Conservation (phyloP, 2,797 vertebrate genomes). For the Silurus aristotelis region DNA sequence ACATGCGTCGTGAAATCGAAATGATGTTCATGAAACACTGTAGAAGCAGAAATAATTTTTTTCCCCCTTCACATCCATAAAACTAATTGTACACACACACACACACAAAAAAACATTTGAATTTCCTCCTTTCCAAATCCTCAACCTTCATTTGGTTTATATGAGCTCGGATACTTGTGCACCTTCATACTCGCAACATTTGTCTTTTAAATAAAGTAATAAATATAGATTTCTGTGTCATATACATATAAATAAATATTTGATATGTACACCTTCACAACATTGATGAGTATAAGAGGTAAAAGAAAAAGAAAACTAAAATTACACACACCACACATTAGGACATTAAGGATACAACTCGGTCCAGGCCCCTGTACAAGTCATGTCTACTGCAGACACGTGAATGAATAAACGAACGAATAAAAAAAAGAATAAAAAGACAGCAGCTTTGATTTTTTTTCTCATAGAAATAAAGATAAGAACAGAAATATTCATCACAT, state of each 20-base stretch:
- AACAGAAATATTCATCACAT: not conserved
- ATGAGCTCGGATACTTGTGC: slow-evolving; percentile 36
- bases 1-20: slow-evolving; percentile 45
- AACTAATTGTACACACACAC: slow-evolving; percentile 5
- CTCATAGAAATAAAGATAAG: slow-evolving; percentile 29
- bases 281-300: slow-evolving; percentile 48
- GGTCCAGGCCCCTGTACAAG: slow-evolving; percentile 26
- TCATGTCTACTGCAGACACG: slow-evolving; percentile 25
- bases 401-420: slow-evolving; percentile 13
- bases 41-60: slow-evolving; percentile 45
- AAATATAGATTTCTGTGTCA: slow-evolving; percentile 57
- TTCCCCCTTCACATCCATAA: slow-evolving; percentile 40
- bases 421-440: not conserved
- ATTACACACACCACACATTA: slow-evolving; percentile 28
- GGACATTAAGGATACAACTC: slow-evolving; percentile 39
- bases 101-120: slow-evolving; percentile 12
- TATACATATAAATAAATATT: slow-evolving; percentile 57
- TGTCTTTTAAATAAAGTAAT: slow-evolving; percentile 56
- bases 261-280: slow-evolving; percentile 55
- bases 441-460: slow-evolving; percentile 33
- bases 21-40: slow-evolving; percentile 37
- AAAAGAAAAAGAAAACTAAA: not conserved
- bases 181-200: slow-evolving; percentile 18
- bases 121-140: slow-evolving; percentile 21
- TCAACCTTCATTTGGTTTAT: slow-evolving; percentile 39